phyloP scores from a whole-genome alignment of 2,113 vertebrate species.

The Morone saxatilis region DNA sequence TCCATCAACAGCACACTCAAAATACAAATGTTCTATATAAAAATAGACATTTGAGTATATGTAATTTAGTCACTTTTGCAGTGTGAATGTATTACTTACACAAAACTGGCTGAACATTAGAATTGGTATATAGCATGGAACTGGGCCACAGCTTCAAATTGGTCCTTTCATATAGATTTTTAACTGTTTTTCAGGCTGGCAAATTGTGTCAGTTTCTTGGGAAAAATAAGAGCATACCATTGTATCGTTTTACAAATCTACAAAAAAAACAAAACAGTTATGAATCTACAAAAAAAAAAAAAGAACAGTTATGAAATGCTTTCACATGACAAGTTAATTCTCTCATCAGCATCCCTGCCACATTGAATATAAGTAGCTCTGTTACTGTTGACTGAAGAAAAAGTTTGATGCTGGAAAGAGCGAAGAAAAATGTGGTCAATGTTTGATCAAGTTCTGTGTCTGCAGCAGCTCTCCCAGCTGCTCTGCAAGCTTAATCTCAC shows the following conservation, averaged over 20 bases:
- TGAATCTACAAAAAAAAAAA: background rate
- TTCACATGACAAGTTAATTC: background rate
- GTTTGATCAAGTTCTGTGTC: constrained; percentile 58
- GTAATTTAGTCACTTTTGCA: background rate
- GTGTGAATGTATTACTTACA: background rate
- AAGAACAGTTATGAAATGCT: background rate
- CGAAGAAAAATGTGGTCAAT: constrained; percentile 5
- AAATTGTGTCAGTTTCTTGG: background rate
- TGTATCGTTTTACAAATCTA: background rate
- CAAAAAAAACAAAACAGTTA: background rate
- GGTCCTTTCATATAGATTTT: background rate
- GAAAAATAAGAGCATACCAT: no score
- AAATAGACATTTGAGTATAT: background rate
- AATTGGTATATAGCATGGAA: background rate
- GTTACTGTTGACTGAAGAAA: background rate
- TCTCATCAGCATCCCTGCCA: background rate
- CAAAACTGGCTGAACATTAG: no score
- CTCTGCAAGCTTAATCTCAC: constrained; percentile 77
- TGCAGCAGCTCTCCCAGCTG: constrained; percentile 55
- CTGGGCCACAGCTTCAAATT: background rate
- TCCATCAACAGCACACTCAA: background rate
- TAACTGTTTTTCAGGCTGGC: background rate
- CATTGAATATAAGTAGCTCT: background rate
- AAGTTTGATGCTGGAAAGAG: constrained; percentile 35
- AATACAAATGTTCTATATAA: background rate